Conservation (phyloP, 2,797 vertebrate genomes). For the Ptychadena robeensis region DNA sequence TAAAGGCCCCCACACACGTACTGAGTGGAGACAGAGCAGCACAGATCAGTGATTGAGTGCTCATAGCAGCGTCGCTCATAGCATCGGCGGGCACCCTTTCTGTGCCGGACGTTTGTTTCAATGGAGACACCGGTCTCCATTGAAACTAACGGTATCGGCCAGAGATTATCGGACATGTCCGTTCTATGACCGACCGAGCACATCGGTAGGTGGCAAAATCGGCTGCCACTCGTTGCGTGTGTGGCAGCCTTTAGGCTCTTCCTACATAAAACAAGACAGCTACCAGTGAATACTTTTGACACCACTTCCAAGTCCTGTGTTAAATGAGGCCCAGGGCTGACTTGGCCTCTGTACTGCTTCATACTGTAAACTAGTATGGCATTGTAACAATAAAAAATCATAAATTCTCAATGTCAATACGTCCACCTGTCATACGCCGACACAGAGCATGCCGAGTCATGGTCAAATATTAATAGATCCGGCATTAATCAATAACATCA, state of each 20-base stretch:
- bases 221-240: too few species aligned
- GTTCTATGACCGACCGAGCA: too few species aligned
- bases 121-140: too few species aligned
- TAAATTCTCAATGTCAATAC: neutral
- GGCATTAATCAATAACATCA: neutral
- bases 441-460: neutral
- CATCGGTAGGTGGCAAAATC: too few species aligned
- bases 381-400: neutral
- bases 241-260: neutral
- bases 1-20: too few species aligned
- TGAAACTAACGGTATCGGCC: too few species aligned
- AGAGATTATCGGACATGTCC: too few species aligned
- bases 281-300: neutral
- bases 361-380: neutral
- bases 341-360: neutral
- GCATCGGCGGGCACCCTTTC: too few species aligned
- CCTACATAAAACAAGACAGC: neutral
- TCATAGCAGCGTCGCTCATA: too few species aligned
- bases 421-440: neutral
- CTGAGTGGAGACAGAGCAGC: too few species aligned
- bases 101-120: too few species aligned
- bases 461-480: slow-evolving; percentile 10
- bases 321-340: neutral
- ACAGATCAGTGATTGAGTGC: too few species aligned
- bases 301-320: neutral